Evolutionary conservation across 2,888 invertebrate species (phyloP).

Genomic region (Lathronympha strigana): DNA sequence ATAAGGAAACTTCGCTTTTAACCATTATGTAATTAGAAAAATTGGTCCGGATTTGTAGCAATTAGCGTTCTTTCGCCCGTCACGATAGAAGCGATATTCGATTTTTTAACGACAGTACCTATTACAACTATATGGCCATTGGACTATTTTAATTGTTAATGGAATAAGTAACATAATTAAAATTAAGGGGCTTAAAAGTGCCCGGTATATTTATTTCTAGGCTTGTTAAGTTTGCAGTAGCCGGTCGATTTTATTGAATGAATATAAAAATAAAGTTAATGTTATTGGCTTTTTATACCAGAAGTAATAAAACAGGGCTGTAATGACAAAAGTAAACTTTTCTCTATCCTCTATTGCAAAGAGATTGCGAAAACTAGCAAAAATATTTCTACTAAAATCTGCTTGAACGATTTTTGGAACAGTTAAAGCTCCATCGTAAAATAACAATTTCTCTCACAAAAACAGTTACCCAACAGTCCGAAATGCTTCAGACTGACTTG

Average conservation of each 20-base stretch:
- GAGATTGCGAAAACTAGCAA: background rate
- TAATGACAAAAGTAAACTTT: no score
- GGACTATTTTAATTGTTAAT: no score
- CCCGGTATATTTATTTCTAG: no score
- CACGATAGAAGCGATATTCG: background rate
- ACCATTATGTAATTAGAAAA: slow-evolving; percentile 65
- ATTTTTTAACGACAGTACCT: background rate
- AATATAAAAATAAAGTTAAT: no score
- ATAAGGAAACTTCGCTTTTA: slow-evolving; percentile 68
- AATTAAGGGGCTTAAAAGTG: no score
- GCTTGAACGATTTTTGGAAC: background rate
- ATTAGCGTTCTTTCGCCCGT: slow-evolving; percentile 12
- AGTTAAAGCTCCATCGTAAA: slow-evolving; percentile 1
- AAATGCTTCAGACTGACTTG: slow-evolving; percentile 47
- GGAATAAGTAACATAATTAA: no score
- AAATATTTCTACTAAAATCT: background rate
- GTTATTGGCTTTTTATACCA: no score
- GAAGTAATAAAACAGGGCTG: no score
- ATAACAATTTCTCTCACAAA: slow-evolving; percentile 29
- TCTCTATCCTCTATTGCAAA: no score
- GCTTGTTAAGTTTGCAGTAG: no score
- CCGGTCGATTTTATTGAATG: no score
- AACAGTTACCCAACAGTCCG: slow-evolving; percentile 17
- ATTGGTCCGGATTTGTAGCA: slow-evolving; percentile 40
- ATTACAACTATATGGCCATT: no score